phyloP scores from a whole-genome alignment of 2,888 invertebrate genomes.

The Hesperia comma region DNA sequence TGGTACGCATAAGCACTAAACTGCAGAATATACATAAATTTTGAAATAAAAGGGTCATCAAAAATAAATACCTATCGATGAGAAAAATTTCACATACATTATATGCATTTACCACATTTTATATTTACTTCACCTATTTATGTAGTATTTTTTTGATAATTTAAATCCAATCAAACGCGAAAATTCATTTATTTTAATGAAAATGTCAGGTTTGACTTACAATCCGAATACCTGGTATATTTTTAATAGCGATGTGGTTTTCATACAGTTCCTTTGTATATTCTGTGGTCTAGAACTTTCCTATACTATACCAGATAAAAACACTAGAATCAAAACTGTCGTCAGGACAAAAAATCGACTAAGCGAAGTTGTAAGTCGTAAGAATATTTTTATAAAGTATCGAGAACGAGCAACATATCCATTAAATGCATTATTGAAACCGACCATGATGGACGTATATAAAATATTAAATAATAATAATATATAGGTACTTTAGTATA shows the following conservation, averaged over 20 bases:
- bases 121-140: too few relatives aligned
- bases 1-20: not conserved
- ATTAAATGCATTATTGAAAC: conserved; percentile 19
- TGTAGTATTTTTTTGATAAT: too few relatives aligned
- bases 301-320: not conserved
- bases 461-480: conserved; percentile 10
- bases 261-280: not conserved
- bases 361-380: conserved; percentile 6
- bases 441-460: not conserved
- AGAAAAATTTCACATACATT: too few relatives aligned
- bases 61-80: too few relatives aligned
- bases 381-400: not conserved
- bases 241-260: too few relatives aligned
- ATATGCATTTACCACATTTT: too few relatives aligned
- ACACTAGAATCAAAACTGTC: not conserved
- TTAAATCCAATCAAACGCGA: too few relatives aligned
- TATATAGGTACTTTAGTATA: not conserved
- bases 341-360: conserved; percentile 28
- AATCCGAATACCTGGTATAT: too few relatives aligned
- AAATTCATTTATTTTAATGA: too few relatives aligned
- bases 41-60: not conserved
- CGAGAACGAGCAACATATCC: conserved; percentile 14
- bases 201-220: too few relatives aligned
- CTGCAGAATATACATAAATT: not conserved
- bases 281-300: not conserved